A percentile compares a stretch with the other conserved stretches of the same genome.
phyloP scores from a whole-genome alignment of 1,140 invertebrate species.

The Aradophagus sp. region DNA sequence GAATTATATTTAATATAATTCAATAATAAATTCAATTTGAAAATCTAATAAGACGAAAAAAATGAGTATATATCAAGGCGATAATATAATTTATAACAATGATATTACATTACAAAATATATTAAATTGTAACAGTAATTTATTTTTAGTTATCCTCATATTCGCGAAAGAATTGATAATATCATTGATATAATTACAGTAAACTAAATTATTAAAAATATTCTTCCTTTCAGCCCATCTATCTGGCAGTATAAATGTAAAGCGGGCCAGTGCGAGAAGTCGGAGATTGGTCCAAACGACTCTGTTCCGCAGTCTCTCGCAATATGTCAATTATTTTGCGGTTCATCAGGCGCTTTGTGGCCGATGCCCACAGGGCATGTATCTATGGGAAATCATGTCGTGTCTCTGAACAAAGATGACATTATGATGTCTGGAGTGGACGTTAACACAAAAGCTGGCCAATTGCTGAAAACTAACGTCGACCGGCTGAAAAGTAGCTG shows the following conservation, averaged over 20 bases:
- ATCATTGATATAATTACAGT: too few relatives aligned
- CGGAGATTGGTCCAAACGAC: conserved; percentile 59
- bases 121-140: too few relatives aligned
- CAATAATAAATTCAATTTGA: too few relatives aligned
- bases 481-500: conserved; percentile 60
- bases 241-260: conserved; percentile 71
- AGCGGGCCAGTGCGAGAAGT: conserved; percentile 64
- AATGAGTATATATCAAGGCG: too few relatives aligned
- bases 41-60: too few relatives aligned
- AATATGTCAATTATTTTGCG: conserved; percentile 70
- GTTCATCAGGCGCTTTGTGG: conserved; percentile 79
- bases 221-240: too few relatives aligned
- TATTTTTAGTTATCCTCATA: too few relatives aligned
- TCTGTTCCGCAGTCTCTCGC: conserved; percentile 44
- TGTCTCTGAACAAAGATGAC: conserved; percentile 78
- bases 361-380: conserved; percentile 81
- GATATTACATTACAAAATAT: too few relatives aligned
- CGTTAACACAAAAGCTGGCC: conserved; percentile 65
- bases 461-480: conserved; percentile 70
- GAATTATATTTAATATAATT: too few relatives aligned
- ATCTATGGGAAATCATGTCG: conserved; percentile 77
- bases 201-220: too few relatives aligned
- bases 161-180: too few relatives aligned
- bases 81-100: too few relatives aligned
- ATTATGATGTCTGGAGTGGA: conserved; percentile 72